These are phyloP conservation scores for Murina feae DNA, from an alignment of 2,113 vertebrate genomes.

Conservation along the genomic window DNA sequence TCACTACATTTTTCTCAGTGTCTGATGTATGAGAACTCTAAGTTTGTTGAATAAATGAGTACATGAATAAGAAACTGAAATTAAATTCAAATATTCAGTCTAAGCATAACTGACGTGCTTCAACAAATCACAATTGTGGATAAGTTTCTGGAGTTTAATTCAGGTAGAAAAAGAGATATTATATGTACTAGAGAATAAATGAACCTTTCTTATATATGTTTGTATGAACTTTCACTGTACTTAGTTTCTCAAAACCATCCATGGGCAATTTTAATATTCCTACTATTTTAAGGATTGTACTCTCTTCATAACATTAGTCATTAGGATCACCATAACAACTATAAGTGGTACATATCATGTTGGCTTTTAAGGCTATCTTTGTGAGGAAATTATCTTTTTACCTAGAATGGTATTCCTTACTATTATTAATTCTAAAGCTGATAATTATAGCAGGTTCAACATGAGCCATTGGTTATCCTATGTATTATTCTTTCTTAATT, in stretches of 20 bases:
- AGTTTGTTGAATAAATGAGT: slow-evolving; percentile 7
- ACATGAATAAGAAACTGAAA: slow-evolving; percentile 32
- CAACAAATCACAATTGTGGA: not conserved
- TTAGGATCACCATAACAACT: not conserved
- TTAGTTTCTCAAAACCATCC: not conserved
- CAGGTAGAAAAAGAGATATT: not conserved
- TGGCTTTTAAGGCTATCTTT: not conserved
- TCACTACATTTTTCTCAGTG: slow-evolving; percentile 4
- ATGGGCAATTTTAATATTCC: not conserved
- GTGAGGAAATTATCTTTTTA: not conserved
- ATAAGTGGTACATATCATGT: not conserved
- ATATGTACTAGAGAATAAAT: not conserved
- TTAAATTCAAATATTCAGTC: slow-evolving; percentile 5
- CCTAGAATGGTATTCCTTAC: not conserved
- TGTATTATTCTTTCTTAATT: not conserved
- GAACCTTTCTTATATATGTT: not conserved
- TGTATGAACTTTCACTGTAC: not conserved
- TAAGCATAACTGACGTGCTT: not conserved
- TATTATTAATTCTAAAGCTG: not conserved
- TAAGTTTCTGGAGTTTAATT: slow-evolving; percentile 31
- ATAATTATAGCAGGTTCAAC: not conserved
- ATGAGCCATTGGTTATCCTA: not conserved
- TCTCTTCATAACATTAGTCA: not conserved
- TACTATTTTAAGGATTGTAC: not conserved
- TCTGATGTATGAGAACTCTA: not conserved